phyloP scores from a whole-genome alignment of 2,888 invertebrate species.

The Lithophane socia region DNA sequence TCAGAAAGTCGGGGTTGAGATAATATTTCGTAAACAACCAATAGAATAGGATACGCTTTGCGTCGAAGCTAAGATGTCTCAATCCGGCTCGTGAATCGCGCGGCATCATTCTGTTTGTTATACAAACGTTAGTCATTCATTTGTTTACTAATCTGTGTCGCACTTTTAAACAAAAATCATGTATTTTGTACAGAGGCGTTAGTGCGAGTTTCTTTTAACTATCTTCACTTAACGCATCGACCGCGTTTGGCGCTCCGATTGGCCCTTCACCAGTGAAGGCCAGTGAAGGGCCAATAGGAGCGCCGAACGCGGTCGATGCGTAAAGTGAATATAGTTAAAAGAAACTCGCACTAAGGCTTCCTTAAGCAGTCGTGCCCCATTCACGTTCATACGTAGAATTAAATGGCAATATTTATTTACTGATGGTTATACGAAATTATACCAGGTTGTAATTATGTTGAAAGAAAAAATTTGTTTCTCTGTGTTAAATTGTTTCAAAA shows the following conservation, averaged over 20 bases:
- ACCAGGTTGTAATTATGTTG: neutral
- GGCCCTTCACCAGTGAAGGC: too few relatives aligned
- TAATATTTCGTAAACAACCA: neutral
- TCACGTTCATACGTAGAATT: conserved; percentile 35
- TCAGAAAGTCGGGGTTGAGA: neutral
- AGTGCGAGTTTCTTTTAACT: too few relatives aligned
- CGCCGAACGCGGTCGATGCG: too few relatives aligned
- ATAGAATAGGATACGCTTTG: neutral
- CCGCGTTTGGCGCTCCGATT: too few relatives aligned
- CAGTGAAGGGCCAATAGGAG: too few relatives aligned
- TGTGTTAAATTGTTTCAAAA: neutral
- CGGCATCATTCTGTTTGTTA: too few relatives aligned
- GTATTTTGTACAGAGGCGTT: conserved; percentile 49
- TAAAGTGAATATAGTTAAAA: too few relatives aligned
- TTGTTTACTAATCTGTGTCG: conserved; percentile 31
- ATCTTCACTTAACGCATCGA: too few relatives aligned
- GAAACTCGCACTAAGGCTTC: too few relatives aligned
- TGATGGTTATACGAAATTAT: neutral
- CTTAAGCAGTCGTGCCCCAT: conserved; percentile 71
- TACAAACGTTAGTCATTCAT: conserved; percentile 20
- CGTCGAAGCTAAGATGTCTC: neutral
- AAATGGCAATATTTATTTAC: conserved; percentile 31
- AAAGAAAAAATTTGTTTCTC: neutral
- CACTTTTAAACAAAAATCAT: conserved; percentile 54
- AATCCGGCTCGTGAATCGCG: too few relatives aligned